Evolutionary conservation across 1,140 invertebrate species (phyloP).

Genomic region (Agrilus planipennis): DNA sequence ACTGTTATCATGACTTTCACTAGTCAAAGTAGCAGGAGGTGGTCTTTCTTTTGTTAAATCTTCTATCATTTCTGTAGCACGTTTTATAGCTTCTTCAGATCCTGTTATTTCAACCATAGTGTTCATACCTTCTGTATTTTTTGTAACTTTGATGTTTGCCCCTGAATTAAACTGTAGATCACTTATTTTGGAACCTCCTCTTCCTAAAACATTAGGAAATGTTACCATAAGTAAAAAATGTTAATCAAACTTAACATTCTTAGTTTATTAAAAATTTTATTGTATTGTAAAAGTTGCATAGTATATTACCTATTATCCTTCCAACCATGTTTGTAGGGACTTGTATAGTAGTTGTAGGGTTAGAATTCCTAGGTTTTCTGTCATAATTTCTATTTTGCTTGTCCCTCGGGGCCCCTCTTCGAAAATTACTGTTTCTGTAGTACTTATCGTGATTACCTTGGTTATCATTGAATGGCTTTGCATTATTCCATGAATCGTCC

Average conservation of each 20-base stretch:
- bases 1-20: conserved; percentile 12
- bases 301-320: conserved; percentile 11
- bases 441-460: too few relatives aligned
- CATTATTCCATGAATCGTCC: too few relatives aligned
- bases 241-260: neutral
- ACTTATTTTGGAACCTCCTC: conserved; percentile 60
- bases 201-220: conserved; percentile 35
- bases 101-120: conserved; percentile 42
- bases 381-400: too few relatives aligned
- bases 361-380: too few relatives aligned
- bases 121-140: conserved; percentile 31
- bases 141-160: conserved; percentile 38
- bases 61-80: conserved; percentile 32
- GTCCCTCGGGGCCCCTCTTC: too few relatives aligned
- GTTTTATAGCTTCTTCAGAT: conserved; percentile 40
- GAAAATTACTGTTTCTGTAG: too few relatives aligned
- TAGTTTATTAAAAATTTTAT: neutral
- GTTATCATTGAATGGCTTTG: too few relatives aligned
- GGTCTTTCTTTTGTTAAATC: conserved; percentile 27
- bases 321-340: conserved; percentile 15
- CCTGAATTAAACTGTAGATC: conserved; percentile 52
- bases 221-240: neutral
- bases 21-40: conserved; percentile 12
- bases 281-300: conserved; percentile 5
- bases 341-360: conserved; percentile 7